Evolutionary conservation across 92 coral and sea anemone species (phyloP).

Genomic region (Umimayanthus kanabou): DNA sequence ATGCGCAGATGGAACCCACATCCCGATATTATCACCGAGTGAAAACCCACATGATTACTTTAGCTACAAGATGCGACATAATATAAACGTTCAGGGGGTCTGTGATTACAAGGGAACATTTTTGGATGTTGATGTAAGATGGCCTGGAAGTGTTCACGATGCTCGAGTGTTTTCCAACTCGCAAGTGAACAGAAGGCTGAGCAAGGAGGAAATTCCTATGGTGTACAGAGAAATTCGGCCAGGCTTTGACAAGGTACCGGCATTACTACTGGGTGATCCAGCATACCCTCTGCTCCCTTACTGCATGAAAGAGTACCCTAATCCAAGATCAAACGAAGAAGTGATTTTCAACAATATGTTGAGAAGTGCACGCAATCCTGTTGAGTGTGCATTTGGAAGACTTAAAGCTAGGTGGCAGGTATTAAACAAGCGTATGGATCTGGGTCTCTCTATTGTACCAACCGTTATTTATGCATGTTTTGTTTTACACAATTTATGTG

Average conservation of each 20-base stretch:
- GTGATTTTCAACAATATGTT: constrained; percentile 53
- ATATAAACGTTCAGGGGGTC: constrained; percentile 47
- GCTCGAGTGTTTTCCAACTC: constrained; percentile 43
- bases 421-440: constrained; percentile 39
- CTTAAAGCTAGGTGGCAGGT: constrained; percentile 57
- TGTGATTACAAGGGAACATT: constrained; percentile 42
- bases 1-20: background rate
- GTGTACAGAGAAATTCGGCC: constrained; percentile 27
- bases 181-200: constrained; percentile 34
- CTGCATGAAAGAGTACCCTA: constrained; percentile 53
- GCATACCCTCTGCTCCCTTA: constrained; percentile 53
- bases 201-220: constrained; percentile 39
- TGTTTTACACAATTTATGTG: constrained; percentile 54
- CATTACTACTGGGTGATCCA: constrained; percentile 54
- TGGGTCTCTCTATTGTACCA: constrained; percentile 45
- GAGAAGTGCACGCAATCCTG: constrained; percentile 39
- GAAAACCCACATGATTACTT: constrained; percentile 32
- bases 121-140: constrained; percentile 40
- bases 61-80: constrained; percentile 48
- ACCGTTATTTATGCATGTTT: constrained; percentile 54
- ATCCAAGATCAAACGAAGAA: constrained; percentile 41
- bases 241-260: constrained; percentile 49
- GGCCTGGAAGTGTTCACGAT: constrained; percentile 49
- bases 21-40: background rate
- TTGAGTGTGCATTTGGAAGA: constrained; percentile 52